Percentiles rank a stretch among this genome's conserved stretches.
phyloP scores from a whole-genome alignment of 1,140 invertebrate genomes.

The Lerema accius region DNA sequence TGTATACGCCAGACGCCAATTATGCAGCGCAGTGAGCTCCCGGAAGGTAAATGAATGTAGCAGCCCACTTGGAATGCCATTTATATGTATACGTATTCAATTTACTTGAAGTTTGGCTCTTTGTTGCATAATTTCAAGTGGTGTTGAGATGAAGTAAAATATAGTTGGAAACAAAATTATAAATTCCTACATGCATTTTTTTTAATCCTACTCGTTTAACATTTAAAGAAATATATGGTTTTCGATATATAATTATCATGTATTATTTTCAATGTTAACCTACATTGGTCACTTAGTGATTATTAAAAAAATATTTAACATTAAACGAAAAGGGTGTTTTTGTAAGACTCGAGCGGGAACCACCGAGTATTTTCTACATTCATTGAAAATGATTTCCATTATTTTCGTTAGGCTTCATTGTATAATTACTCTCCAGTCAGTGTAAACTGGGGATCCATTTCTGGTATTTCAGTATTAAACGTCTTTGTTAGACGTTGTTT shows the following conservation, averaged over 20 bases:
- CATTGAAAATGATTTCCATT: neutral
- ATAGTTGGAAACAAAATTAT: too few species aligned
- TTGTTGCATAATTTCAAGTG: too few species aligned
- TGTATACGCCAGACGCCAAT: neutral
- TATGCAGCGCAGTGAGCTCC: slow-evolving; percentile 1
- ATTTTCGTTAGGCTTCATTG: neutral
- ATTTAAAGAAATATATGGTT: too few species aligned
- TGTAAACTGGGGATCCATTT: neutral
- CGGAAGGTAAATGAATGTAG: neutral
- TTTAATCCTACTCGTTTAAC: too few species aligned
- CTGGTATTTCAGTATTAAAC: neutral
- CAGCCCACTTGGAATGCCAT: too few species aligned
- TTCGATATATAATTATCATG: too few species aligned
- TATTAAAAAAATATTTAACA: neutral
- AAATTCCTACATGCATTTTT: too few species aligned
- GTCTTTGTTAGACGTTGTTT: neutral
- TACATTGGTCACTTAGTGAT: neutral
- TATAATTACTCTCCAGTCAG: neutral
- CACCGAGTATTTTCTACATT: neutral
- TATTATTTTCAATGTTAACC: neutral
- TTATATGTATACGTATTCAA: too few species aligned
- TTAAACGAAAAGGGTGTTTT: neutral
- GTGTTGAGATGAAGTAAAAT: too few species aligned
- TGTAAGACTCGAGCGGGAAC: neutral
- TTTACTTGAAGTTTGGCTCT: too few species aligned